Base-by-base conservation (phyloP, 2,113 vertebrate genomes). In the Vicugna pacos region DNA sequence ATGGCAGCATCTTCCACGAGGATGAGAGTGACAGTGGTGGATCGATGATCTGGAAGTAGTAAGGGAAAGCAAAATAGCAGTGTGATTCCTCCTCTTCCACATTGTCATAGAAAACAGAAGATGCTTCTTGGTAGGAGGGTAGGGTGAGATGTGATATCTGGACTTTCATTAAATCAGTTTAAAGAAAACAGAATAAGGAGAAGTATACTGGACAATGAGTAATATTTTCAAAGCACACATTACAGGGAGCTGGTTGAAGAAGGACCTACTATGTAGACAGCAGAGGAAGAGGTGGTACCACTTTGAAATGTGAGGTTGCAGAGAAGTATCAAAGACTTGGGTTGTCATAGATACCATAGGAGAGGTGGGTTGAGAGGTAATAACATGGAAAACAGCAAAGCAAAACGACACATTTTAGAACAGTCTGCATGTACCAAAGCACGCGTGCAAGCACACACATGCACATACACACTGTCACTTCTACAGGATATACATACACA, bases 401-500 rank as follows among this genome's bases (percentile, higher is more conserved):
- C 32, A 83, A 87, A 75, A 90, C 5, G n/a, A 30, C 72, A 95
- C 42, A 81, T 89, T 76, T 97, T 46, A 95, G 96, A 95, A 91
- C 28, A 88, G 20, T 52, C 42, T 3, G 2, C 48, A 79, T 24
- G 73, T 76, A 83, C n/a, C 58, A 93, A 58, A 86, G 20, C 24
- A 80, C 38, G 38, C 38, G 38, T 42, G 38, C 38, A 42, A 1
- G 5, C 38, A 42, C 38, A 42, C 38, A 42, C 38, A 42, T 42
- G 38, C 38, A 93, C 30, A 85, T 12, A n/a, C 28, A 77, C n/a
- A 67, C 65, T 60, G 19, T 94, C 67, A 50, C 30, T 80, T 92
- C 70, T 88, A 85, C 9, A 89, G 19, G 80, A 82, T 46, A 73
- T 19, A 82, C 6, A 75, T 58, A 91, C n/a, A 89, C 82, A 93